Evolutionary conservation across 2,888 invertebrate species (phyloP), one percentile per base, ranked within the genome.

Genomic region (Halocaridina rubra): DNA sequence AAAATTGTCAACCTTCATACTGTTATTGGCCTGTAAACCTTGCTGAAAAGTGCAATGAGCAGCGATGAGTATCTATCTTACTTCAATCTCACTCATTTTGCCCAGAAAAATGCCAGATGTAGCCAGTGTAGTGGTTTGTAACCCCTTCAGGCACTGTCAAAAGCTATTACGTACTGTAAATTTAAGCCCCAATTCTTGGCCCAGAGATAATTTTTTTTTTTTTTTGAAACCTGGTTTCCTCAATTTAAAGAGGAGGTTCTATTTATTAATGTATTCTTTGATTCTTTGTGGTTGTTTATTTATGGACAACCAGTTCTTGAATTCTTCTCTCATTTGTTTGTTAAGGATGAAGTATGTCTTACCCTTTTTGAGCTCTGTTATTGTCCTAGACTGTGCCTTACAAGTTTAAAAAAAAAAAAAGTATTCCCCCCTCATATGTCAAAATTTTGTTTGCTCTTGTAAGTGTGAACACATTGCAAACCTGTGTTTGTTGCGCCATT

Each of bases 401-500:
- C n/a, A 24, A 74, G 33, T 39, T 74, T 74, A 74, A 33, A 33
- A 19, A n/a, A 67, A n/a, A 67, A 30, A 76, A 84, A 78, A 69
- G 71, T 84, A 57, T 77, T 61, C 46, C 53, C 76, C 82, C 78
- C 61, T 71, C 71, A 72, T 69, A 82, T n/a, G 82, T 84, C 82
- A 84, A 78, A 27, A 84, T 84, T n/a, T 84, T 72, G 77, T 77
- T 71, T 71, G 82, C 82, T 84, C 82, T 84, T 72, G 19, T 53
- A 53, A 29, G 69, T 78, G 78, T 84, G 82, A 84, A 84, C 82
- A 84, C 78, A 77, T 77, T 84, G 82, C 82, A 84, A 78, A 78
- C 82, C 78, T 77, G 82, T 84, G 82, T 84, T 84, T 77, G 72
- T 78, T 80, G 80, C 82, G 78, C 72, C 82, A 84, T 77, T 78